Evolutionary conservation across 2,797 vertebrate genomes (phyloP).

Genomic region (Setipinna tenuifilis): DNA sequence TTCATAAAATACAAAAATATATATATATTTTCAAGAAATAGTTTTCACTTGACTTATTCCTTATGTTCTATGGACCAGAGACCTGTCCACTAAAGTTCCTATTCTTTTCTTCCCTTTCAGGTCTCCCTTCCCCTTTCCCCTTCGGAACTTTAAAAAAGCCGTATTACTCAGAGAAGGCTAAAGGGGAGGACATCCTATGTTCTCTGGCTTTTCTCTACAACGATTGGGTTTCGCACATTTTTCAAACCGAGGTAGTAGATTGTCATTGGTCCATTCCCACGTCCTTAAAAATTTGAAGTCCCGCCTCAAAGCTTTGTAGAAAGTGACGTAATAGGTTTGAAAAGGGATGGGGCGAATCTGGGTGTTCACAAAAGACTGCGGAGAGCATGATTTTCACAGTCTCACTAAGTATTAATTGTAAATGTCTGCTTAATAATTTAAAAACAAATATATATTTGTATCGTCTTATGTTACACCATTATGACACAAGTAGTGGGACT

Average conservation of each 20-base stretch:
- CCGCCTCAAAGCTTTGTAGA: slow-evolving; percentile 47
- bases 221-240: slow-evolving; percentile 60
- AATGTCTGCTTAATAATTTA: too few species aligned
- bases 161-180: slow-evolving; percentile 56
- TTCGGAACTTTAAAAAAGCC: slow-evolving; percentile 75
- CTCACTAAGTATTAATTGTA: too few species aligned
- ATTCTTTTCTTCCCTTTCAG: slow-evolving; percentile 51
- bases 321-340: slow-evolving; percentile 55
- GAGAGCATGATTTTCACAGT: too few species aligned
- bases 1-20: slow-evolving; percentile 33
- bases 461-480: not conserved
- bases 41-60: slow-evolving; percentile 25
- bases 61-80: slow-evolving; percentile 23
- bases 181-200: slow-evolving; percentile 52
- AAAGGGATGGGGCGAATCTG: slow-evolving; percentile 28
- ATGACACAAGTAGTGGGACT: not conserved
- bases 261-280: slow-evolving; percentile 59
- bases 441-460: too few species aligned
- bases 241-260: not conserved
- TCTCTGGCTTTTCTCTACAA: slow-evolving; percentile 27
- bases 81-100: slow-evolving; percentile 32
- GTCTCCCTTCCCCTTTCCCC: slow-evolving; percentile 62
- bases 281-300: slow-evolving; percentile 46
- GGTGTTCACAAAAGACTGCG: not conserved
- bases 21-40: not conserved